phyloP scores from a whole-genome alignment of 2,888 invertebrate species.

The Timandra comae region DNA sequence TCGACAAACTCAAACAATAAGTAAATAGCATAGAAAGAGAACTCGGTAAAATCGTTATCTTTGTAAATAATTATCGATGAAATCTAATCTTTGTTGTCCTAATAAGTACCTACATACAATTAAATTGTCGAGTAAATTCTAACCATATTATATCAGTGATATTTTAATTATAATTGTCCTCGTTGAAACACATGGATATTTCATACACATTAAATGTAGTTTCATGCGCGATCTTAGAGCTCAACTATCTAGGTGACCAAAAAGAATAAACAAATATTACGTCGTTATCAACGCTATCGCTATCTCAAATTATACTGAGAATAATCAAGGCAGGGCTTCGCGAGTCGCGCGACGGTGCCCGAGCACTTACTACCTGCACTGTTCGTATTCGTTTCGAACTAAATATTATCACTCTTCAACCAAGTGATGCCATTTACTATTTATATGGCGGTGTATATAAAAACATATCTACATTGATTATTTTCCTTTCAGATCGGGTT shows the following conservation, averaged over 20 bases:
- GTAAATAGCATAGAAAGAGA: slow-evolving; percentile 22
- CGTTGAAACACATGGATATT: too few relatives aligned
- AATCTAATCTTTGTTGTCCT: slow-evolving; percentile 46
- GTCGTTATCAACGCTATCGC: slow-evolving; percentile 68
- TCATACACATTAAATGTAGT: too few relatives aligned
- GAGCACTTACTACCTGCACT: slow-evolving; percentile 53
- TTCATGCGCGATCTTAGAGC: too few relatives aligned
- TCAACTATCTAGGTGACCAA: slow-evolving; percentile 25
- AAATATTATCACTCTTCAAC: slow-evolving; percentile 54
- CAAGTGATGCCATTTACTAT: slow-evolving; percentile 44
- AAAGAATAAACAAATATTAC: slow-evolving; percentile 28
- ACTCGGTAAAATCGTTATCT: slow-evolving; percentile 26
- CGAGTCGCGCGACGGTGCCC: slow-evolving; percentile 45
- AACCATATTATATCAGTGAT: too few relatives aligned
- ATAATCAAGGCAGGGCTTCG: slow-evolving; percentile 50
- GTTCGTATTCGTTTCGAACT: slow-evolving; percentile 39
- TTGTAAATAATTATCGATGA: slow-evolving; percentile 29
- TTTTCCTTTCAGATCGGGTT: slow-evolving; percentile 67
- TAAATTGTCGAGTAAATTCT: too few relatives aligned
- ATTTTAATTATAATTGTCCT: too few relatives aligned
- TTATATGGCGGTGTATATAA: slow-evolving; percentile 28
- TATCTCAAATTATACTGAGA: slow-evolving; percentile 68
- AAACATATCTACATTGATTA: slow-evolving; percentile 36
- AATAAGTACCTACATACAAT: too few relatives aligned
- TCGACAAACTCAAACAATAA: slow-evolving; percentile 29